Base-by-base conservation (phyloP, 2,888 invertebrate species). In the Platynereis dumerilii region DNA sequence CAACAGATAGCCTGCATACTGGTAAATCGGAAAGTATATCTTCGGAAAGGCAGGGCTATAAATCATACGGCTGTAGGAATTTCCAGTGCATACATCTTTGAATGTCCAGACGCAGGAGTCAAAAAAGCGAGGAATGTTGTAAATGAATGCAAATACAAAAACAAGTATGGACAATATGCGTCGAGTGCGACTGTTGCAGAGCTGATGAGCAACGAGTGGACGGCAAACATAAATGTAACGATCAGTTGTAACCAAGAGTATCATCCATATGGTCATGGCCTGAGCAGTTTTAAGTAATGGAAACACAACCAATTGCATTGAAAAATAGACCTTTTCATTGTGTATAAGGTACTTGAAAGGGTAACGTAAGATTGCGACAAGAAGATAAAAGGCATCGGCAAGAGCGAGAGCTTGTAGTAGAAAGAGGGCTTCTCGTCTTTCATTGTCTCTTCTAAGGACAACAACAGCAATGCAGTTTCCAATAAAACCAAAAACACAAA, bases 251-350 rank as follows among this genome's bases (percentile, higher is more conserved):
- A 72, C 71, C 29, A 69, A 52, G 2, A 69, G 68, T 57, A 72
- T 69, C 69, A 71, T 67, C 66, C 70, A 72, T 42, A 72, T 72
- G n/a, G 66, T 60, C 15, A 69, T 64, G 27, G 71, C 64, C 58
- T 72, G 72, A 22, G 66, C 58, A 10, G 68, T 69, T 52, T 68
- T 72, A 34, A 69, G 61, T 39, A 69, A 58, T 1, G 72, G 71
- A 26, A 60, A 69, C 20, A 69, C 66, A 27, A 55, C 22, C 12
- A 62, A 64, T 65, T 72, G 72, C 58, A 64, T 69, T 12, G 44
- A 20, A 2, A 42, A 24, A 58, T 62, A 65, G 22, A 34, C 44
- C 20, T 34, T 15, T 26, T 27, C 29, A 17, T 59, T 28, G 24
- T 54, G 44, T 0, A 69, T 54, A 22, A 72, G 28, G 48, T 71